Evolutionary conservation across 2,888 invertebrate genomes (phyloP).

Genomic region (Cabera pusaria): DNA sequence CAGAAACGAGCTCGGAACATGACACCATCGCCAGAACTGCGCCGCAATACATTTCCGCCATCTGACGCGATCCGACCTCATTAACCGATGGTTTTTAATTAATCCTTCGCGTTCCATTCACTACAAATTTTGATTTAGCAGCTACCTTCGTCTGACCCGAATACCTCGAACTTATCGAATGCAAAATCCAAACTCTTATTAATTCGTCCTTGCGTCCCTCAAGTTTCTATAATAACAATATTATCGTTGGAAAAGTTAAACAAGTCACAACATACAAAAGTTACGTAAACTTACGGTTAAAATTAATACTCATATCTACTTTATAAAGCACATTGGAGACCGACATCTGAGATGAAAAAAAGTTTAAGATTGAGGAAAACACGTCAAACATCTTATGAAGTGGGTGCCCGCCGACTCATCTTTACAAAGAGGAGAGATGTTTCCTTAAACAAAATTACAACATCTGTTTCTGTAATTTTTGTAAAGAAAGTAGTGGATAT

Average conservation of each 20-base stretch:
- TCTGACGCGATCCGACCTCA: slow-evolving; percentile 21
- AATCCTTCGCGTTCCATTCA: slow-evolving; percentile 16
- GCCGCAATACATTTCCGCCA: slow-evolving; percentile 10
- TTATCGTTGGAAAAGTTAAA: slow-evolving; percentile 38
- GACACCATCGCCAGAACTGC: slow-evolving; percentile 31
- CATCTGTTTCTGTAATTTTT: slow-evolving; percentile 3
- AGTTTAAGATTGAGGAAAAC: slow-evolving; percentile 2
- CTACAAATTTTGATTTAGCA: slow-evolving; percentile 6
- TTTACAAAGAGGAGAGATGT: neutral
- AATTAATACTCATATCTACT: slow-evolving; percentile 15
- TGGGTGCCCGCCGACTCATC: neutral
- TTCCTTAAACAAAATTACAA: neutral
- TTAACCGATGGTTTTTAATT: slow-evolving; percentile 28
- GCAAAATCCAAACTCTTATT: slow-evolving; percentile 39
- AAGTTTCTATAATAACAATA: slow-evolving; percentile 41
- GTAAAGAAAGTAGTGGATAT: slow-evolving; percentile 9
- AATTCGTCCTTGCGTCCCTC: slow-evolving; percentile 35
- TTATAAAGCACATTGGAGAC: neutral
- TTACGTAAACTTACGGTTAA: slow-evolving; percentile 22
- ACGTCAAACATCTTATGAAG: neutral
- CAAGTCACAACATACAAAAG: slow-evolving; percentile 35
- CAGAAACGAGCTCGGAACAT: slow-evolving; percentile 39
- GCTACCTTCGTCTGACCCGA: slow-evolving; percentile 22
- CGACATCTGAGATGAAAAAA: slow-evolving; percentile 1
- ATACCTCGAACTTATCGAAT: slow-evolving; percentile 34